Evolutionary conservation across 2,797 vertebrate genomes (phyloP), one percentile per base, ranked within the genome.

Genomic region (Spatula versicolor): DNA sequence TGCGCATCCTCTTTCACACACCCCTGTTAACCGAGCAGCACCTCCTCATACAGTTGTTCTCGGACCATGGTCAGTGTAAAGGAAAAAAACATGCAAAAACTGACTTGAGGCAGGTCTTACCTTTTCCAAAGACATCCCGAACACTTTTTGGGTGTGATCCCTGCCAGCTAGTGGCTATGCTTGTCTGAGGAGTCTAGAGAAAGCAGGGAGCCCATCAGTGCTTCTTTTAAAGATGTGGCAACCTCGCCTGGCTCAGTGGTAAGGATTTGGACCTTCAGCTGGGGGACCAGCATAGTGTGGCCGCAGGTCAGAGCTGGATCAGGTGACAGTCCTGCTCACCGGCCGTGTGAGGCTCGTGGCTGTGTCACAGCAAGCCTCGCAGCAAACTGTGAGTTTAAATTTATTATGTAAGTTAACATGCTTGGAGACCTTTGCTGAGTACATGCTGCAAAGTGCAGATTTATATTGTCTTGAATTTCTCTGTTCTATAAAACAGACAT

Each of bases 21-120:
- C 43, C 82, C 80, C 54, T 16, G 60, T 92, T 97, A 89, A 96
- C 96, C 96, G 96, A 95, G 82, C 96, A 97, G 97, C 98, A 98
- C 97, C 97, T 98, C 98, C 98, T 98, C 97, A 96, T 93, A 3
- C 97, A 81, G 91, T 95, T 92, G 86, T 86, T 92, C 86, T 87
- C 66, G 84, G 74, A 83, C 90, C 30, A 71, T 93, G 45, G 56
- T 43, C 39, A 81, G 39, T 73, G 60, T 58, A 43, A 81, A 80
- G 87, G 8, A 43, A 76, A 92, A 92, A 19, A 18, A 9, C 50
- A 11, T 1, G 5, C 66, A 73, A 91, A 92, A 83, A 64, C 88
- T 83, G 66, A 68, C 83, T 39, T 59, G 64, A 88, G 69, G 77
- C 41, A 74, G 43, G 50, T 75, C 37, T 56, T 22, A 35, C 45